Evolutionary conservation across 2,888 invertebrate genomes (phyloP), one percentile per base, ranked within the genome.

Genomic region (Drosophila quinaria): DNA sequence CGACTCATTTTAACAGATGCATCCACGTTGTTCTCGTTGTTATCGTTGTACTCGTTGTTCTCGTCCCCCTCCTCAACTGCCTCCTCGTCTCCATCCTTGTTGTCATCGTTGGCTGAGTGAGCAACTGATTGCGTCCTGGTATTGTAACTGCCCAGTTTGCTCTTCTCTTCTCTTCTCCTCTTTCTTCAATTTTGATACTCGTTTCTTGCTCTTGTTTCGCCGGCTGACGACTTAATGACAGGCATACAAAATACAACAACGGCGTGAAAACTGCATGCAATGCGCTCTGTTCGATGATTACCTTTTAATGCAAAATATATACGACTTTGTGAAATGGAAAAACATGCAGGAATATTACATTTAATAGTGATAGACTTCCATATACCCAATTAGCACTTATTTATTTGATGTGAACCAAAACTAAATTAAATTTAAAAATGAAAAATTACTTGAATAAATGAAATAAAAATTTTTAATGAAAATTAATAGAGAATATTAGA

Each of bases 191-290:
- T 33, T 44, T 11, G 58, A 47, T 51, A 35, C 61, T 50, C 56
- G 74, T 51, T 52, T 61, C 77, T 60, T 51, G 56, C 44, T 59
- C 74, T 77, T 77, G 80, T 80, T 79, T 60, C 65, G 75, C 90
- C 78, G 71, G 89, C 85, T 87, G 86, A 87, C 82, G 86, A 90
- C 86, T 90, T 86, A 87, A 87, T 87, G 90, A 90, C 86, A 90
- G 90, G 68, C 88, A 74, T 77, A 87, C 86, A 89, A 90, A 87
- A 89, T 90, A 86, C 89, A 78, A 90, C 90, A 86, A 73, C 79
- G 86, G 90, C 70, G 90, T 76, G 89, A 89, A 86, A 90, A 89
- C 89, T 89, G 87, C 85, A 78, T 81, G 85, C 81, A 78, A 59
- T 52, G 49, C 60, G 72, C 70, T 74, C 72, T 74, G 74, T 81